Base-by-base conservation (phyloP, 1,140 invertebrate species). In the Euwallacea fornicatus region DNA sequence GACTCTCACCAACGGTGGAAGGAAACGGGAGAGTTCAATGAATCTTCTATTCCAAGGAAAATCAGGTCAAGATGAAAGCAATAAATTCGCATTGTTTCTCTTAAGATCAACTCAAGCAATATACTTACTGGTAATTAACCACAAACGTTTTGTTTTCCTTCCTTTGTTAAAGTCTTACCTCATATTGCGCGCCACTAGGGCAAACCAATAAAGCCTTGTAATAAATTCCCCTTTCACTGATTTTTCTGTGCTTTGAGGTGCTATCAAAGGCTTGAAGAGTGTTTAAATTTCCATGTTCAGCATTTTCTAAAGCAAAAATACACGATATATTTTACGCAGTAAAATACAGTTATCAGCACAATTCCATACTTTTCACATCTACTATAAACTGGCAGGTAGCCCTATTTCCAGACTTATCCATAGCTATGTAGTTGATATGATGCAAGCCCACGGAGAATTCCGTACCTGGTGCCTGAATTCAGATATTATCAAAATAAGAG, bases 331-430 rank as follows among this genome's bases (percentile, higher is more conserved):
- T 63, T 56, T 68, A 44, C n/a, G 71, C 76, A 68, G 59, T 53
- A 10, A 15, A 15, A 66, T 50, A 42, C 15, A 16, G 8, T 58
- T 15, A 58, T 16, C 21, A 33, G 10, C 69, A 78, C 21, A 33
- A 33, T 33, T 33, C 21, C 79, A 76, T 83, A 89, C 88, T 82
- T 81, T 83, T 84, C 43, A 90, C 84, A 71, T 84, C 83, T 68
- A 90, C 83, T 7, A 84, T 84, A 79, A 90, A 90, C 76, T 84
- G 85, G 80, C 89, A 90, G 69, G 84, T 84, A 42, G 85, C 85
- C 76, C 82, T 84, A 78, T 85, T 85, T 69, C 87, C 88, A 65
- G 88, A 84, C 16, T 84, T 83, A 75, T 89, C 88, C 68, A 84
- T 86, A 46, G 86, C 89, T 65, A 89, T 83, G 76, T 89, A 90